Base-by-base conservation (phyloP, 2,888 invertebrate genomes). In the Eremobia ochroleuca region DNA sequence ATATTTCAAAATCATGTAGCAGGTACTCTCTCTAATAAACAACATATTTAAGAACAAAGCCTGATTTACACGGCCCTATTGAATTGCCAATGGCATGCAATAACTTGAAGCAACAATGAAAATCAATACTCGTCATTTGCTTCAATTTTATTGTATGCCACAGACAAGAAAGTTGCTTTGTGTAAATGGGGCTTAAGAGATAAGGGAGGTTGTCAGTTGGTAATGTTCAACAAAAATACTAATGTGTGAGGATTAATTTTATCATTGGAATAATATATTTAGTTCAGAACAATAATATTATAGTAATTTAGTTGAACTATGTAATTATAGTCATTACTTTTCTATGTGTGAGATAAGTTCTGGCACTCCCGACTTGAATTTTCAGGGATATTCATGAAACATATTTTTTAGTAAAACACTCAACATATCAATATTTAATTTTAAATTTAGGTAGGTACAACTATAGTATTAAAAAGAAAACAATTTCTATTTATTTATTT, bases 401-500 rank as follows among this genome's bases (percentile, higher is more conserved):
- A 18, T 40, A 28, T 31, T 0, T 28, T 13, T 9, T 9, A 21
- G 9, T 61, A 37, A 43, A 70, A 25, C 2, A 78, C 5, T 28
- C 0, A 6, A 70, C 28, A 37, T n/a, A n/a, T 28, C 37, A 46
- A 37, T n/a, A 46, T 1, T 15, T 28, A 15, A 11, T 21, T 37
- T n/a, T 13, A 21, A 8, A 13, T 76, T 18, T 18, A 11, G 40
- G 15, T 62, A n/a, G 2, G 6, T 61, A 43, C 1, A 25, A 18
- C 0, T 15, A 4, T 3, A n/a, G 2, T n/a, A n/a, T 34, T 46
- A 18, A 46, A 84, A 86, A 70, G 70, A 83, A 86, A 82, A 79
- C 76, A 66, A 70, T 40, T 64, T 77, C 43, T 89, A 80, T 87
- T 90, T 91, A 89, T 92, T 90, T 88, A 77, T 86, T 85, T 93